These are phyloP conservation scores for Cyprinodon variegatus DNA, from an alignment of 2,113 vertebrate species.

Conservation along the genomic window DNA sequence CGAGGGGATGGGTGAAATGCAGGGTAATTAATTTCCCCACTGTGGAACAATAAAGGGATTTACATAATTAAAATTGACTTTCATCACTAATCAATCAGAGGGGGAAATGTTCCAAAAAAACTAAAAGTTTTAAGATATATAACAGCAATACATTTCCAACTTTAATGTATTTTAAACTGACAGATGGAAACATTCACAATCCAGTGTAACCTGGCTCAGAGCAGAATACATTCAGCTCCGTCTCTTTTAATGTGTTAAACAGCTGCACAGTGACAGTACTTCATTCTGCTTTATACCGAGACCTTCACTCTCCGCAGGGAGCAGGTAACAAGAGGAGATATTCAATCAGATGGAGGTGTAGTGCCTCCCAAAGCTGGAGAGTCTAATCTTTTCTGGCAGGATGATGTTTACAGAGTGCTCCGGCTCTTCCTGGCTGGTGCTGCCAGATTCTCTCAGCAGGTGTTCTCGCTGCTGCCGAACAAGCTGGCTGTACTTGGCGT, in stretches of 20 bases:
- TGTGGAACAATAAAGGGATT: neutral
- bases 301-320: slow-evolving; percentile 30
- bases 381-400: slow-evolving; percentile 90
- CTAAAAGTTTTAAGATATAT: slow-evolving; percentile 1
- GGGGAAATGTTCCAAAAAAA: neutral
- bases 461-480: slow-evolving; percentile 88
- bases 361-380: slow-evolving; percentile 85
- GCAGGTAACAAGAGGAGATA: neutral
- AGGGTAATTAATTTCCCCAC: neutral
- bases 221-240: slow-evolving; percentile 41
- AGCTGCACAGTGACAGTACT: slow-evolving; percentile 39
- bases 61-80: neutral
- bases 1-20: no score
- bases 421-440: slow-evolving; percentile 82
- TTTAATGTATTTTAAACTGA: slow-evolving; percentile 5
- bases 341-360: slow-evolving; percentile 83
- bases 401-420: slow-evolving; percentile 91
- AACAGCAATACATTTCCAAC: slow-evolving; percentile 12
- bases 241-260: slow-evolving; percentile 4
- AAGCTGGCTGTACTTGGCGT: slow-evolving; percentile 86
- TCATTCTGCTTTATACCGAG: slow-evolving; percentile 6
- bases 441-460: slow-evolving; percentile 81
- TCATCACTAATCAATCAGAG: neutral
- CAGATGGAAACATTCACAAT: slow-evolving; percentile 32
- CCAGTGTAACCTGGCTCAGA: slow-evolving; percentile 2